phyloP scores from a whole-genome alignment of 2,888 invertebrate species.

The Hyalella azteca region DNA sequence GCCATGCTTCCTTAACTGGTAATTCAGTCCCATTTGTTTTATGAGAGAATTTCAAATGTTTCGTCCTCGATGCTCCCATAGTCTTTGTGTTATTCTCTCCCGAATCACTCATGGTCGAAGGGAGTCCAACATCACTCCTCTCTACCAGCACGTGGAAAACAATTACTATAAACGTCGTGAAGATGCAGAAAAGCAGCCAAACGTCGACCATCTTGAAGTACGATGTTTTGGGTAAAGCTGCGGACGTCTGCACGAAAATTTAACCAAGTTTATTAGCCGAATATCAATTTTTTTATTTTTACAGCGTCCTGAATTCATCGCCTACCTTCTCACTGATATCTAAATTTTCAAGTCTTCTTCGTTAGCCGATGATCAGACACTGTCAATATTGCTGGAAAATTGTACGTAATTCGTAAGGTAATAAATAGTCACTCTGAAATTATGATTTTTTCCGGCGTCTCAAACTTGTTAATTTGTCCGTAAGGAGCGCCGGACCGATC shows the following conservation, averaged over 20 bases:
- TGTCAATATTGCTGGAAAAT: too few relatives aligned
- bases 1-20: neutral
- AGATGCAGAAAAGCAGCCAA: slow-evolving; percentile 43
- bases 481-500: too few relatives aligned
- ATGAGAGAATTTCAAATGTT: neutral
- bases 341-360: too few relatives aligned
- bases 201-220: slow-evolving; percentile 43
- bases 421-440: too few relatives aligned
- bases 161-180: slow-evolving; percentile 37
- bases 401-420: too few relatives aligned
- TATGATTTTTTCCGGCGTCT: too few relatives aligned
- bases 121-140: neutral
- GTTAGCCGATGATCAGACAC: too few relatives aligned
- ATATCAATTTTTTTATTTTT: too few relatives aligned
- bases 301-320: too few relatives aligned
- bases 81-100: neutral
- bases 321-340: too few relatives aligned
- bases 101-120: neutral
- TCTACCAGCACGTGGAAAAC: slow-evolving; percentile 39
- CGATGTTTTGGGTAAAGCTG: slow-evolving; percentile 30
- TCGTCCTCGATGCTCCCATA: neutral
- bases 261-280: too few relatives aligned
- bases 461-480: too few relatives aligned
- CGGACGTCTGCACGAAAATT: neutral
- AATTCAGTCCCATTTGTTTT: neutral